Percentiles rank a stretch among this genome's conserved stretches.
Conservation (phyloP, 2,888 invertebrate genomes). For the Agonopterix alstromeriana region DNA sequence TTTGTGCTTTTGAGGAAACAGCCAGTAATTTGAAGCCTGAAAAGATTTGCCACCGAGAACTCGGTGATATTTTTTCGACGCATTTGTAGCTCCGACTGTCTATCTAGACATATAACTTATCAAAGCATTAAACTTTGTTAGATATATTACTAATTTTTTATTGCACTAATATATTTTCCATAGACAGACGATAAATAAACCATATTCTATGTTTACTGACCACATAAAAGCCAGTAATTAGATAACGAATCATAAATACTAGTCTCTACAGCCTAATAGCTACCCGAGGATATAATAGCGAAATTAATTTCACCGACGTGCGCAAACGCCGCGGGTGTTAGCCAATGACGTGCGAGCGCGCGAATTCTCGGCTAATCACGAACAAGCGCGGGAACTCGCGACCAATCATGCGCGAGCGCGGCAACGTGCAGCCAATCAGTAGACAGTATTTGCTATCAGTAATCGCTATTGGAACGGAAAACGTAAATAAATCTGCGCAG, state of each 20-base stretch:
- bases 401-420: conserved; percentile 19
- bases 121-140: too few species aligned
- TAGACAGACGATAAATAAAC: conserved; percentile 2
- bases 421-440: conserved; percentile 16
- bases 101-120: too few species aligned
- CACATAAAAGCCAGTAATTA: conserved; percentile 21
- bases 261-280: conserved; percentile 16
- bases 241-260: conserved; percentile 22
- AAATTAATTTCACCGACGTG: conserved; percentile 21
- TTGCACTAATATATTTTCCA: neutral
- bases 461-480: conserved; percentile 21
- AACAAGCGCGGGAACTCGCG: conserved; percentile 5
- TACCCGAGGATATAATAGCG: conserved; percentile 14
- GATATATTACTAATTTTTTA: too few species aligned
- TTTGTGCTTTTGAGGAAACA: too few species aligned
- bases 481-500: conserved; percentile 23
- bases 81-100: too few species aligned
- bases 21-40: too few species aligned
- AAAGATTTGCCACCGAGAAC: too few species aligned
- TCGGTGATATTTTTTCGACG: too few species aligned
- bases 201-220: conserved; percentile 13
- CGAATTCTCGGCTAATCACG: conserved; percentile 16
- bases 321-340: conserved; percentile 16
- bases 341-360: conserved; percentile 19
- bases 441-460: conserved; percentile 9